A percentile compares a stretch with the other conserved stretches of the same genome.
These are phyloP conservation scores for Scolopax mira DNA, from an alignment of 2,113 vertebrate genomes.

Conservation along the genomic window DNA sequence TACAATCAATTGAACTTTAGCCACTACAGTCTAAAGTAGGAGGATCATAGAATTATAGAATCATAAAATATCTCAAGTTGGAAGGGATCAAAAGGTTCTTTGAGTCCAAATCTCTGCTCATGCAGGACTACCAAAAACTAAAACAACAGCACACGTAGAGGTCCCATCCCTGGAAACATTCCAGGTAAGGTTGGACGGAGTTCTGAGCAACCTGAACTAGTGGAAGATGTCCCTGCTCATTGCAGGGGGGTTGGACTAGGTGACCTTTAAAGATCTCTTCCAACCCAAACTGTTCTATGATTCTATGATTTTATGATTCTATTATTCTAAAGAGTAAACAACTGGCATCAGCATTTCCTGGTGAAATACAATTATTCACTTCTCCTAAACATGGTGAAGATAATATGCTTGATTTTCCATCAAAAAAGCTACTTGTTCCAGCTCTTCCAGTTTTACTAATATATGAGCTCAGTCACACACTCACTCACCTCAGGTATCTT, in stretches of 20 bases:
- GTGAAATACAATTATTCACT: not conserved
- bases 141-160: not conserved
- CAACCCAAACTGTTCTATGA: not conserved
- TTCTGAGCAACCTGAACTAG: not conserved
- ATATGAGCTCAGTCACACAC: not conserved
- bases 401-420: not conserved
- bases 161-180: not conserved
- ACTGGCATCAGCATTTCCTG: accelerated
- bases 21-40: not conserved
- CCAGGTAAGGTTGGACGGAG: not conserved
- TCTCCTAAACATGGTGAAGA: not conserved
- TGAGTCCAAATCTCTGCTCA: not conserved
- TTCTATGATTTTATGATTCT: not conserved
- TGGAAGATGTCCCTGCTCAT: not conserved
- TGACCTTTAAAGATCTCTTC: not conserved
- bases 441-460: not conserved
- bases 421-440: not conserved
- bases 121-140: not conserved
- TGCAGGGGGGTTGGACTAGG: not conserved
- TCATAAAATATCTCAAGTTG: not conserved
- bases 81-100: not conserved
- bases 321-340: not conserved
- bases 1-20: not conserved
- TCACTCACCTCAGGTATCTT: not conserved
- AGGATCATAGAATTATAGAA: not conserved